Base-by-base conservation (phyloP, 2,113 vertebrate genomes). In the Spheniscus mendiculus region DNA sequence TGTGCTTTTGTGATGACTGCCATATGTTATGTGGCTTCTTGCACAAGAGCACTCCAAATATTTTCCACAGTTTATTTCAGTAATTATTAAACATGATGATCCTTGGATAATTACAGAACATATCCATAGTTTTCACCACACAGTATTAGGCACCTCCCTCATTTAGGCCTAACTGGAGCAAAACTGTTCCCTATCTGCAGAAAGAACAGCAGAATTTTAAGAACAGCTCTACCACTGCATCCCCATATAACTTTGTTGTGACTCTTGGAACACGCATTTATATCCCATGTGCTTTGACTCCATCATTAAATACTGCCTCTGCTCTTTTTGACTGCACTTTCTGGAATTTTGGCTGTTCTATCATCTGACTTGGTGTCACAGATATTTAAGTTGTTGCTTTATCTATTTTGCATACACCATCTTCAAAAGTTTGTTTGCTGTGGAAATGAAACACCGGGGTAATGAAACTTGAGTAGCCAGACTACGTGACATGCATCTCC, bases 11-110 rank as follows among this genome's bases (percentile, higher is more conserved):
- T 93, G 86, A 96, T 78, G 72, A 89, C n/a, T 96, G 86, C 89
- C 93, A 83, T 95, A 97, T 84, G 95, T 86, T 97, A 63, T 47
- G 63, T 70, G 59, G 85, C 74, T 95, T 83, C 45, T 80, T 80
- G 50, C 74, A 92, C 63, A 87, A 77, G 45, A 89, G 22, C 67
- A 95, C 52, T 87, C 70, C 74, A 92, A 94, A 90, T 96, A 96
- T 96, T 94, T 95, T 83, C 87, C 27, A 91, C 23, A 77, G 65
- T 90, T 90, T 93, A 61, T 62, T 69, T 86, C 74, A 76, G 58
- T 89, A 88, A 95, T 85, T 93, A 93, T 90, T 94, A 73, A 94
- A 96, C 74, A 77, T 66, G 44, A 95, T 40, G 87, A 56, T 83
- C 59, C 50, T 94, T 62, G 70, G 45, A 94, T 91, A 85, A 95